These are phyloP conservation scores for Regulus satrapa DNA, from an alignment of 2,113 vertebrate species.

Conservation along the genomic window DNA sequence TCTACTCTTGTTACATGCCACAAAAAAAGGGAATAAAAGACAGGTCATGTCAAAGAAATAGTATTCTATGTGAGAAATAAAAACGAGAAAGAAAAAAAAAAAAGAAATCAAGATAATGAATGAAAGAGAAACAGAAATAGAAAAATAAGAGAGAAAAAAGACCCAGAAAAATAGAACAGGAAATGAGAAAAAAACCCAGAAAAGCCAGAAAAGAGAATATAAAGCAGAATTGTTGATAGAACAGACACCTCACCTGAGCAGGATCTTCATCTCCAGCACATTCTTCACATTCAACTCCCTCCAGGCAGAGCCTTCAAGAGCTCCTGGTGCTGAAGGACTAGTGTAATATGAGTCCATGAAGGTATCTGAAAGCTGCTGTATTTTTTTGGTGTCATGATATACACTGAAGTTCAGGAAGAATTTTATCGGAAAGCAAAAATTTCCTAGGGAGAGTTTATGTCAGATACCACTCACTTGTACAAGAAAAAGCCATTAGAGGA, in stretches of 20 bases:
- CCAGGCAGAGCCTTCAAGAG: neutral
- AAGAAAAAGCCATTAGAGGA: neutral
- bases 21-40: neutral
- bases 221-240: neutral
- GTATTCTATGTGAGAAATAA: neutral
- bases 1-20: neutral
- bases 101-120: neutral
- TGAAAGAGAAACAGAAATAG: neutral
- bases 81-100: neutral
- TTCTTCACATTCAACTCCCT: neutral
- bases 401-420: neutral
- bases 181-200: neutral
- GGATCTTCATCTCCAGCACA: neutral
- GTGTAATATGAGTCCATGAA: neutral
- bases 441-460: neutral
- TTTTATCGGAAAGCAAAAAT: neutral
- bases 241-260: neutral
- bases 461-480: accelerated
- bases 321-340: neutral
- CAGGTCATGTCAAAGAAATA: neutral
- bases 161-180: neutral
- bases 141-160: neutral
- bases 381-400: neutral
- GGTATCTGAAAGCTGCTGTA: neutral
- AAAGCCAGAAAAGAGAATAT: neutral